These are phyloP conservation scores for Leuciscus idus DNA, from an alignment of 2,113 vertebrate genomes.

Conservation along the genomic window DNA sequence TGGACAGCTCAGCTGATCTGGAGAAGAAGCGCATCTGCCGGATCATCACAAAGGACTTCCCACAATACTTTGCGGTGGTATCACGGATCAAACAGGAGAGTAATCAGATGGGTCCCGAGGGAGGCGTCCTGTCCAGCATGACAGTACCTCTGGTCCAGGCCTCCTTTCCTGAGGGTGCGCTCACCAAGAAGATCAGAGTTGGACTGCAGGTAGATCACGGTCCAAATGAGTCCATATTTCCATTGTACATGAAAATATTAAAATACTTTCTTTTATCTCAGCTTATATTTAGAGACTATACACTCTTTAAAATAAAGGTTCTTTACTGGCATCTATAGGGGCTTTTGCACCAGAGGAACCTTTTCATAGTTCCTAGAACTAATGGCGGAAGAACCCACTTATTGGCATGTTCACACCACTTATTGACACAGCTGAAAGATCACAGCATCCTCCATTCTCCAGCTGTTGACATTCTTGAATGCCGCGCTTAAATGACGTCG, in stretches of 20 bases:
- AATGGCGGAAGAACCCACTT: too few relatives aligned
- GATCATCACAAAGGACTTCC: slow-evolving; percentile 96
- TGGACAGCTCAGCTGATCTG: slow-evolving; percentile 88
- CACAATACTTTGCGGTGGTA: slow-evolving; percentile 97
- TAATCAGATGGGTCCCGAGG: slow-evolving; percentile 95
- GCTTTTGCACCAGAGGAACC: too few relatives aligned
- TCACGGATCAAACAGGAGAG: slow-evolving; percentile 97
- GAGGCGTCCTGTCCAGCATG: slow-evolving; percentile 89
- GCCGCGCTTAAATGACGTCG: too few relatives aligned
- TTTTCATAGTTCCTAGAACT: too few relatives aligned
- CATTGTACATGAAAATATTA: too few relatives aligned
- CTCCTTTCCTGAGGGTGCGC: slow-evolving; percentile 93
- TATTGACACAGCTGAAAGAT: too few relatives aligned
- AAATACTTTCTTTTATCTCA: not conserved
- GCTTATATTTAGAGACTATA: not conserved
- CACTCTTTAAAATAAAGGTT: not conserved
- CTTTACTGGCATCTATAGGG: not conserved
- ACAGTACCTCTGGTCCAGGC: slow-evolving; percentile 90
- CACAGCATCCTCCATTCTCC: too few relatives aligned
- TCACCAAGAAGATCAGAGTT: slow-evolving; percentile 96
- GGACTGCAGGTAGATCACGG: slow-evolving; percentile 87
- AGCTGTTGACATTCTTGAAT: too few relatives aligned
- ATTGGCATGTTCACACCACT: too few relatives aligned
- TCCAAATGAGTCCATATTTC: not conserved
- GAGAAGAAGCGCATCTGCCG: slow-evolving; percentile 96